Conservation (phyloP, 1,140 invertebrate species). For the Sinonovacula constricta region DNA sequence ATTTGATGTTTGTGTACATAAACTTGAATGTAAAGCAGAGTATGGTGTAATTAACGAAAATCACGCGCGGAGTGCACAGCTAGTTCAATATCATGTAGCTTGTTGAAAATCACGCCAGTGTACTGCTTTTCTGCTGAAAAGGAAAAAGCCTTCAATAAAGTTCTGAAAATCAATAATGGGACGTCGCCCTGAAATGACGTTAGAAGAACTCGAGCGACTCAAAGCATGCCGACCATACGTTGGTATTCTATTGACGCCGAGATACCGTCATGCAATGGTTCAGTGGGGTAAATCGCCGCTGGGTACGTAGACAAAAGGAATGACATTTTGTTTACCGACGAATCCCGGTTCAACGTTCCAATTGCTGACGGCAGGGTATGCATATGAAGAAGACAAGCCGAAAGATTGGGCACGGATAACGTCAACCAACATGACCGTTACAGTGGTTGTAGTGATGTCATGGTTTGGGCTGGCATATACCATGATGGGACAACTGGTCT, state of each 20-base stretch:
- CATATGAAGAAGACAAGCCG: too few relatives aligned
- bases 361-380: background rate
- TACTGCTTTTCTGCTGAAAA: background rate
- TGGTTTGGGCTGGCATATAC: too few relatives aligned
- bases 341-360: background rate
- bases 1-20: constrained; percentile 1
- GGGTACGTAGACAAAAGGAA: background rate
- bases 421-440: too few relatives aligned
- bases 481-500: too few relatives aligned
- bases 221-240: background rate
- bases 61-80: background rate
- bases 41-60: background rate
- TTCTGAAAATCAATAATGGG: background rate
- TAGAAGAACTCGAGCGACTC: background rate
- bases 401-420: too few relatives aligned
- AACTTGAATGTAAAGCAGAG: background rate
- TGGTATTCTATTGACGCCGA: background rate
- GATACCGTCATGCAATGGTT: background rate
- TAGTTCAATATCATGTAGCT: background rate
- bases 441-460: too few relatives aligned
- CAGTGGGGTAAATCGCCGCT: background rate
- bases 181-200: background rate
- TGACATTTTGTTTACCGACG: background rate
- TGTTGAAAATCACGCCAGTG: background rate
- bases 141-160: background rate